phyloP scores from a whole-genome alignment of 2,797 vertebrate genomes.

The Lepidocolaptes lacrymiger region DNA sequence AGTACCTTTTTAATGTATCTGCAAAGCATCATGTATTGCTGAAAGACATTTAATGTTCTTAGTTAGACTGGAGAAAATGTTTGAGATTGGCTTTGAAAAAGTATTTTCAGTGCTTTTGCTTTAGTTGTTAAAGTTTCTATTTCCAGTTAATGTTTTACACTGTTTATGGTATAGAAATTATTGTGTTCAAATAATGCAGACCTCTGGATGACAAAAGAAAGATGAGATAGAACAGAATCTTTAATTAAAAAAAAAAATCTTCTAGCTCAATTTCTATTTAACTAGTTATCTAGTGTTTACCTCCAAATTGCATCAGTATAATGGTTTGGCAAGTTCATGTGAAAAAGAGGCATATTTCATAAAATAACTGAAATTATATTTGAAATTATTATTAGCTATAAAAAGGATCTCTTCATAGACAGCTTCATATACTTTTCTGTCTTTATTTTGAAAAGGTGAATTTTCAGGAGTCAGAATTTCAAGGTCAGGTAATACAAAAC shows the following conservation, averaged over 20 bases:
- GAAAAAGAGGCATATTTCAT: background rate
- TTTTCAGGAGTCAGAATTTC: background rate
- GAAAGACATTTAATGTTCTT: background rate
- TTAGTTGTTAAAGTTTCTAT: background rate
- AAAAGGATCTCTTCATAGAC: background rate
- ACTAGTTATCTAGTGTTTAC: background rate
- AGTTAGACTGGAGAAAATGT: background rate
- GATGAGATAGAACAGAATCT: background rate
- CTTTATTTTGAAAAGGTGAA: background rate
- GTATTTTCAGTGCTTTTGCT: background rate
- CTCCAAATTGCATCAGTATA: background rate
- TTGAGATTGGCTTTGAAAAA: background rate
- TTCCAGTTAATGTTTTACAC: background rate
- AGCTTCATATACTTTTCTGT: background rate
- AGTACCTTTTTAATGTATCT: background rate
- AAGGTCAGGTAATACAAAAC: background rate
- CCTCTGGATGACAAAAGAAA: background rate
- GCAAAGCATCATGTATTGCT: rapidly evolving
- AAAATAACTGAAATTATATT: background rate
- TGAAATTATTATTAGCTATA: background rate
- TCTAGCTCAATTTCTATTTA: background rate
- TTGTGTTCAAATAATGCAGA: background rate
- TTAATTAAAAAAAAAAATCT: background rate
- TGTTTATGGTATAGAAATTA: background rate
- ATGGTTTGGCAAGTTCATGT: background rate